Evolutionary conservation across 2,797 vertebrate genomes (phyloP), one percentile per base, ranked within the genome.

Genomic region (Chanos chanos): DNA sequence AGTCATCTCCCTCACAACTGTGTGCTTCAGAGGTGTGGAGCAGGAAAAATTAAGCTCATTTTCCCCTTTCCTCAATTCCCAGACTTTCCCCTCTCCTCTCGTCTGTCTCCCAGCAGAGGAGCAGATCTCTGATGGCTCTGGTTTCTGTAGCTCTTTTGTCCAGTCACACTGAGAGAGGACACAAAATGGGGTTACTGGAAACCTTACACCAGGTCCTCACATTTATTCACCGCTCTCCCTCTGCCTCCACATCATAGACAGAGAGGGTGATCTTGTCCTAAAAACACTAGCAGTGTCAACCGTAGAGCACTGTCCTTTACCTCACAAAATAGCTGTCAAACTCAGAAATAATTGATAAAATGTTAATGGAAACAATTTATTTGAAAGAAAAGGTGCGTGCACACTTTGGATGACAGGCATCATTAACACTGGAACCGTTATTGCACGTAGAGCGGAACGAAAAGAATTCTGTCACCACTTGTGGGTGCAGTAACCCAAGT

Each of bases 61-160:
- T n/a, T n/a, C n/a, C n/a, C n/a, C n/a, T n/a, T n/a, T n/a, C 81
- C 84, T 85, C 72, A 53, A 0, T 33, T 53, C 52, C 16, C 6
- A 18, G 18, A 18, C 2, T 10, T 31, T n/a, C n/a, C n/a, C n/a
- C n/a, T n/a, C n/a, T n/a, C n/a, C 45, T 30, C 67, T 72, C 54
- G 71, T 49, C 34, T 30, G 30, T 74, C 75, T 82, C 67, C 58
- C 63, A 30, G 78, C 66, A 60, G 77, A 75, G 81, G 81, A 80
- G 79, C 75, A 80, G 75, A 67, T 48, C 75, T 77, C 78, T 73
- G 55, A 24, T 4, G 74, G 76, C 77, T 89, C 85, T 73, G 77
- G 78, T 90, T 89, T 87, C 87, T 82, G 80, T 79, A 76, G 55
- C 56, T 50, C 82, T 85, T 86, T 89, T 89, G 85, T 88, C 76